phyloP scores from a whole-genome alignment of 2,888 invertebrate genomes.

The Metellina segmentata region DNA sequence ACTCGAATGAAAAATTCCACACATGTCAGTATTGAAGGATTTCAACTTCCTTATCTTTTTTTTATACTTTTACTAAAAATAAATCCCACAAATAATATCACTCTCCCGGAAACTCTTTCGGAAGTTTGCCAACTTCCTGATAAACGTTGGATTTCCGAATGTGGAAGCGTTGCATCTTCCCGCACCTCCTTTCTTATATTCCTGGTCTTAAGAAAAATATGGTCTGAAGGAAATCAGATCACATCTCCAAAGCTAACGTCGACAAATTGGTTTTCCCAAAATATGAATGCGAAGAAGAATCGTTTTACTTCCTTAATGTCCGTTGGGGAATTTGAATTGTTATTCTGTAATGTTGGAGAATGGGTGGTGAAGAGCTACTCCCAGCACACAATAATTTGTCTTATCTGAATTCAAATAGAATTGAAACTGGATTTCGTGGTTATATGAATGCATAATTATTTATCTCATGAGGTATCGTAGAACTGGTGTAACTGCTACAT shows the following conservation, averaged over 20 bases:
- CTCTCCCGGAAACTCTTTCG: conserved; percentile 53
- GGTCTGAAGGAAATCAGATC: conserved; percentile 20
- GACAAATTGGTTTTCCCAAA: background rate
- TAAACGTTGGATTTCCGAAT: conserved; percentile 69
- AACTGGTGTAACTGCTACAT: too few relatives aligned
- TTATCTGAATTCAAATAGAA: too few relatives aligned
- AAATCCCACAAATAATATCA: conserved; percentile 68
- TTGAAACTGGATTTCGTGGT: too few relatives aligned
- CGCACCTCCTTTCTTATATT: background rate
- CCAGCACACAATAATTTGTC: too few relatives aligned
- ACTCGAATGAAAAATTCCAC: conserved; percentile 72
- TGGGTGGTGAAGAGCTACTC: too few relatives aligned
- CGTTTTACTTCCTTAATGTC: background rate
- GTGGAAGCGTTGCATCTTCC: conserved; percentile 41
- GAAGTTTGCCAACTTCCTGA: conserved; percentile 76
- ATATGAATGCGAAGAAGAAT: background rate
- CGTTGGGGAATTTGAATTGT: too few relatives aligned
- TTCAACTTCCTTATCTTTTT: conserved; percentile 56
- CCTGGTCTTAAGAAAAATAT: background rate
- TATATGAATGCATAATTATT: too few relatives aligned
- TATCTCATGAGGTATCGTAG: too few relatives aligned
- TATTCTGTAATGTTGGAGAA: too few relatives aligned
- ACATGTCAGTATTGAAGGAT: conserved; percentile 73
- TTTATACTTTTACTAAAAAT: conserved; percentile 47
- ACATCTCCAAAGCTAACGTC: conserved; percentile 31